Evolutionary conservation across 2,797 vertebrate genomes (phyloP).

Genomic region (Loris lydekkerianus): DNA sequence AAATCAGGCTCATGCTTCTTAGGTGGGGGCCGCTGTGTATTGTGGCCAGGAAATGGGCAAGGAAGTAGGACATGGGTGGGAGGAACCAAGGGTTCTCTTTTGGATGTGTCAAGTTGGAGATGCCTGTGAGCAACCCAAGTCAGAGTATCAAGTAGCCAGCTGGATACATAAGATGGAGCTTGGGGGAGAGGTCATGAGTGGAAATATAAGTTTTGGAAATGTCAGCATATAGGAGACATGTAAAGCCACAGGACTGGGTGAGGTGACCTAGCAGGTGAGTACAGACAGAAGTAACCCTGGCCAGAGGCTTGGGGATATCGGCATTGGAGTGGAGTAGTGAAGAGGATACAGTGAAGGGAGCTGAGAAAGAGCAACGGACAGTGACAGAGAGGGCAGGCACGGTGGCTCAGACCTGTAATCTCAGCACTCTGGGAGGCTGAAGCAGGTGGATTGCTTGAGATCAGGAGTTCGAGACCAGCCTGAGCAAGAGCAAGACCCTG

Average conservation of each 20-base stretch:
- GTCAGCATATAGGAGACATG: not conserved
- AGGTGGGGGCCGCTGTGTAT: rapidly evolving
- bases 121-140: not conserved
- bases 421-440: too few species aligned
- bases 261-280: not conserved
- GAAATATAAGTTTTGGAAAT: not conserved
- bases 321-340: rapidly evolving
- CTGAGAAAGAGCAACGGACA: too few species aligned
- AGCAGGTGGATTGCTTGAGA: too few species aligned
- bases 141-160: not conserved
- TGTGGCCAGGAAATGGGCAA: not conserved
- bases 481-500: too few species aligned
- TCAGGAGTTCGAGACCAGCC: too few species aligned
- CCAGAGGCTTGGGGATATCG: not conserved
- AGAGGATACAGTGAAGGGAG: too few species aligned
- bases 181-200: not conserved
- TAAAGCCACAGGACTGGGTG: not conserved
- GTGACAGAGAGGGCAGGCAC: too few species aligned
- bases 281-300: not conserved
- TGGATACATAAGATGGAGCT: not conserved
- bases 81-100: not conserved
- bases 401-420: too few species aligned
- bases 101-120: not conserved
- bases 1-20: rapidly evolving
- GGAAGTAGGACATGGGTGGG: not conserved